Base-by-base conservation (phyloP, 2,888 invertebrate species). In the Tetragonisca angustula region DNA sequence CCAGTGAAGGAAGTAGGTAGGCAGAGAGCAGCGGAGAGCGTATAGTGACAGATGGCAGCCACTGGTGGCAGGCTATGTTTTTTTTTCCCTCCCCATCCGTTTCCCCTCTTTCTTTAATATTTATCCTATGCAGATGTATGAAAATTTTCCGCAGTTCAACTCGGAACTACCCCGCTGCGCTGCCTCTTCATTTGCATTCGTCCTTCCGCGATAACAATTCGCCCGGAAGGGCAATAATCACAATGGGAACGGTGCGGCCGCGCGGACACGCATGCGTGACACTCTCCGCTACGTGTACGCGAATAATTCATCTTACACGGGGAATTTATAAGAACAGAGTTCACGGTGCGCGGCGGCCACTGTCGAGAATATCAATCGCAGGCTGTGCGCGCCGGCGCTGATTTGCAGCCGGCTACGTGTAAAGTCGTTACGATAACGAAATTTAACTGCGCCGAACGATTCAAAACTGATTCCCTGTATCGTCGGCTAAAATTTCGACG, bases 351-450 rank as follows among this genome's bases (percentile, higher is more conserved):
- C 79, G 84, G 76, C 81, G 79, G 78, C 78, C 78, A 68, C 73
- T 77, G 86, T 76, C 83, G 78, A 84, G 87, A 88, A 88, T 88
- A 88, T 65, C 80, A 87, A 84, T 88, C 82, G 83, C 81, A 84
- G 36, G 36, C 4, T 9, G 43, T 9, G 43, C 84, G 84, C 49
- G 27, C 56, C 71, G 73, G 32, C 24, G 43, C 56, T 36, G 56
- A 71, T 71, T 71, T 43, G 24, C 54, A 21, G 32, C 56, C 36
- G 27, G 52, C 70, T n/a, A 21, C 69, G 69, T 15, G 4, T 59
- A 69, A 67, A 76, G 59, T 2, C 19, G 43, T 32, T 56, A 24
- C 36, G 77, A 77, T 73, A 77, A 77, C 73, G 54, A 73, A 62
- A 72, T 61, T 72, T 67, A 24, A 27, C 24, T 4, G 50, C 11